Evolutionary conservation across 2,888 invertebrate species (phyloP).

Genomic region (Caenorhabditis imperialis): DNA sequence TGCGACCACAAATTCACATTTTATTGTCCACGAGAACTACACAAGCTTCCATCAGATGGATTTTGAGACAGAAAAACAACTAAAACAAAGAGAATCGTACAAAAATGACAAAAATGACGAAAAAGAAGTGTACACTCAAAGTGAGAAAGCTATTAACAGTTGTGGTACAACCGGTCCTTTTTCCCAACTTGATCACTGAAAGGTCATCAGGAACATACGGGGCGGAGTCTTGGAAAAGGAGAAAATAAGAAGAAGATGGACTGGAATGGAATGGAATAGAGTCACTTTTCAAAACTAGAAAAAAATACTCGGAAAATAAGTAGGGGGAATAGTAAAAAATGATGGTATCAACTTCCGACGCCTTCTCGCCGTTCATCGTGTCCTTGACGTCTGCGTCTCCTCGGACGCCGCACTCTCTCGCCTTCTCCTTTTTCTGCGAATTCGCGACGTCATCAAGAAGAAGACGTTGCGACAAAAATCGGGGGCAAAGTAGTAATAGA

Average conservation of each 20-base stretch:
- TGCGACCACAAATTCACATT: no score
- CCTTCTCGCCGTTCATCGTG: no score
- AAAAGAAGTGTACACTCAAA: conserved; percentile 9
- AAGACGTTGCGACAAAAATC: conserved; percentile 13
- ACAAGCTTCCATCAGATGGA: no score
- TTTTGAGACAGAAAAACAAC: no score
- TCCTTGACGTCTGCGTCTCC: conserved; percentile 44
- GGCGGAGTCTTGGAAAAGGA: neutral
- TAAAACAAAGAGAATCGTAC: neutral
- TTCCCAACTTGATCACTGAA: conserved; percentile 15
- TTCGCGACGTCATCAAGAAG: conserved; percentile 25
- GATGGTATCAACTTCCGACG: no score
- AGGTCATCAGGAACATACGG: conserved; percentile 14
- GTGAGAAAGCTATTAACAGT: conserved; percentile 39
- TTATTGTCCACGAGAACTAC: no score
- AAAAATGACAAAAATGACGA: neutral
- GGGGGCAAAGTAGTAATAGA: conserved; percentile 34
- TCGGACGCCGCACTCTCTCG: conserved; percentile 2
- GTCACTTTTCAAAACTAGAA: no score
- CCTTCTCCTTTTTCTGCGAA: conserved; percentile 23
- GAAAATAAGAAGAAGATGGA: conserved; percentile 16
- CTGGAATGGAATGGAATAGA: conserved; percentile 1
- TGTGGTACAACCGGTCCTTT: conserved; percentile 24
- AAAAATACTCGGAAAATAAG: no score
- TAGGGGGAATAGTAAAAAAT: no score